A percentile compares a stretch with the other conserved stretches of the same genome.
These are phyloP conservation scores for Sinotaia quadrata DNA, from an alignment of 2,888 invertebrate species.

Conservation along the genomic window DNA sequence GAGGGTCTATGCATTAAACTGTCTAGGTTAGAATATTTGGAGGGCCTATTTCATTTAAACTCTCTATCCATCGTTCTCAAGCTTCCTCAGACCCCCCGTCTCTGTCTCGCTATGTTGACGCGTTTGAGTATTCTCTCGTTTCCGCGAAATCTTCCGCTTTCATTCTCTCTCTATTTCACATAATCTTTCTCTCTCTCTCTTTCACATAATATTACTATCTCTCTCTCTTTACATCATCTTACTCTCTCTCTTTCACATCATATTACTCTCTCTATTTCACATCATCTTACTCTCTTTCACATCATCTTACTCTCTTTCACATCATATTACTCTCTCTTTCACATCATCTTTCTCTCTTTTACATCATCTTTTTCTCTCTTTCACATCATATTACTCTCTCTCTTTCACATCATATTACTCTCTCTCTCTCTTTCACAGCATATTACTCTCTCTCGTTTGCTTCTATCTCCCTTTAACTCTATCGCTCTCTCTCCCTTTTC, in stretches of 20 bases:
- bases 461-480: not conserved
- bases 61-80: constrained; percentile 13
- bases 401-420: not conserved
- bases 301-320: not conserved
- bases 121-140: not conserved
- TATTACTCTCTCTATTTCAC: not conserved
- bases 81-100: not conserved
- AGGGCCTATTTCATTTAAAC: too few species aligned
- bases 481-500: not conserved
- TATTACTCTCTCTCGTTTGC: not conserved
- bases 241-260: not conserved
- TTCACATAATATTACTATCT: not conserved
- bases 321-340: not conserved
- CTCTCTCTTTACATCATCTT: not conserved
- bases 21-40: too few species aligned
- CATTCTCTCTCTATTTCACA: not conserved
- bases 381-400: not conserved
- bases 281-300: not conserved
- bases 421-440: not conserved
- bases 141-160: not conserved
- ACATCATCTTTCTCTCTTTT: not conserved
- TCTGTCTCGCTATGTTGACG: not conserved
- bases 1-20: too few species aligned
- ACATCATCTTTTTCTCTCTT: not conserved
- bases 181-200: not conserved